Base-by-base conservation (phyloP, 2,113 vertebrate species). In the Chrysemys picta region DNA sequence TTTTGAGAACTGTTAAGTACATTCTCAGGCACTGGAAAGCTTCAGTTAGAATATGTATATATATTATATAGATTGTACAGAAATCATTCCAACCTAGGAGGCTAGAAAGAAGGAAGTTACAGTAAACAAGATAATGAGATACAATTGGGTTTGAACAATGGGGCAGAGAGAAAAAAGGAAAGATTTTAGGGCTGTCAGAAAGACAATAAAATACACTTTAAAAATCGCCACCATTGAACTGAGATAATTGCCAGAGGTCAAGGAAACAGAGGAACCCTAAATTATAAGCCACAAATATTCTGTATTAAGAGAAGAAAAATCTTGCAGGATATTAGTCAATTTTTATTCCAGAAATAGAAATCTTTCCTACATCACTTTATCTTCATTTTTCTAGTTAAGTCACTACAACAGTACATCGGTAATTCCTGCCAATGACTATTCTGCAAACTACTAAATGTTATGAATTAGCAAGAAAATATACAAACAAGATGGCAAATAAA, bases 1-100 rank as follows among this genome's bases (percentile, higher is more conserved):
- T 22, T 83, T 11, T 27, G 24, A 14, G 11, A 75, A 4, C 1
- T 0, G 62, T 27, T 88, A 65, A 1, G 1, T 0, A 0, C 52
- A 5, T 50, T 82, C 19, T 53, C 17, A 27, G 11, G 4, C 10
- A 13, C 4, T 22, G 27, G 80, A 87, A 75, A 50, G 21, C 1
- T 89, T 47, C 62, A 87, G 27, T 14, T 42, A 22, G 19, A 38
- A 11, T 42, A 8, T 84, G 12, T 84, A 11, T 53, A 31, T 78
- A 24, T 2, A 7, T 35, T 57, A 53, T 53, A 7, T 53, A 53
- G 17, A 53, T 29, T 2, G 6, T 1, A 1, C 19, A 27, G 25
- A 78, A 87, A 16, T 35, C 2, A 4, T 59, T 76, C 25, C 42
- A 42, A 45, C 13, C 19, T 45, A 76, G 38, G 38, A 85, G 45